A percentile compares a stretch with the other conserved stretches of the same genome.
phyloP scores from a whole-genome alignment of 2,797 vertebrate genomes.

The Lacerta agilis region DNA sequence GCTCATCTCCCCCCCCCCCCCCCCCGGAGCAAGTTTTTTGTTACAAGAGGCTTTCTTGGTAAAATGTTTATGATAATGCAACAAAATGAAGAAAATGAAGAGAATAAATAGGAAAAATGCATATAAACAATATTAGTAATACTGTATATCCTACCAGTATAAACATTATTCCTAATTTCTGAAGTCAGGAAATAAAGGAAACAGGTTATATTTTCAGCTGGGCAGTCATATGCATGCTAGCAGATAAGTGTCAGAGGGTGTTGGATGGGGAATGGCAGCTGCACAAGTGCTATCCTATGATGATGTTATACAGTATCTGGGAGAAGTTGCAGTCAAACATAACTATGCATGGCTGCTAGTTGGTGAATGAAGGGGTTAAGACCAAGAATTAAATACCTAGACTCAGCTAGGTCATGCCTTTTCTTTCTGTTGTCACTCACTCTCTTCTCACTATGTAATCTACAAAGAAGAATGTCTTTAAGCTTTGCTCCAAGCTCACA shows the following conservation, averaged over 20 bases:
- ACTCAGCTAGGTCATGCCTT: no score
- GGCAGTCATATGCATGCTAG: neutral
- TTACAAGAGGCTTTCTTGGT: neutral
- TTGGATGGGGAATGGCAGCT: neutral
- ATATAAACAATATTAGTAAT: neutral
- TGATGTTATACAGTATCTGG: neutral
- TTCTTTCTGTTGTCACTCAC: no score
- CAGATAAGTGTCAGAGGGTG: neutral
- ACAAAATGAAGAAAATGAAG: neutral
- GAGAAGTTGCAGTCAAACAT: no score
- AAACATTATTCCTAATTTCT: neutral
- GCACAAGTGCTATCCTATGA: neutral
- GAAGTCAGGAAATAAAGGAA: neutral
- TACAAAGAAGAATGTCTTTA: no score
- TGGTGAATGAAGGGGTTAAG: no score
- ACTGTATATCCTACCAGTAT: neutral
- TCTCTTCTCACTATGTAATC: no score
- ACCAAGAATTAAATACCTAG: no score
- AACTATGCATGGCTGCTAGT: no score
- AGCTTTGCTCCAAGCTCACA: no score
- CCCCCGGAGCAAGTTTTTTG: neutral
- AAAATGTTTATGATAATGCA: neutral
- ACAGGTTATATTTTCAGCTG: neutral
- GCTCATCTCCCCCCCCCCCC: neutral
- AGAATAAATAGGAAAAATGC: neutral